These are phyloP conservation scores for Athetis lepigone DNA, from an alignment of 2,888 invertebrate species.

Conservation along the genomic window DNA sequence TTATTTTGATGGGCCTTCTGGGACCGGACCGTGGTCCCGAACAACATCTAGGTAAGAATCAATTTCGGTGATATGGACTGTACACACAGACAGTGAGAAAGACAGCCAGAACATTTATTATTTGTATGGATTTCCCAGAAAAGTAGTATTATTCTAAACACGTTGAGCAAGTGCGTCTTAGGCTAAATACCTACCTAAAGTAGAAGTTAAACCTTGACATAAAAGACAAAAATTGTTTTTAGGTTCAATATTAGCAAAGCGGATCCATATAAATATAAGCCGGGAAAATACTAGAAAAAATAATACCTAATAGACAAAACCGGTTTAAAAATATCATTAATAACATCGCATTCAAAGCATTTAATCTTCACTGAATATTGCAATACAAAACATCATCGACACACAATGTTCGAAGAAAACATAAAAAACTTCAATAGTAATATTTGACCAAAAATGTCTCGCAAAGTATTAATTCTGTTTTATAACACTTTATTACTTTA, in stretches of 20 bases:
- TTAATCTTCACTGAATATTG: conserved; percentile 9
- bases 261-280: conserved; percentile 34
- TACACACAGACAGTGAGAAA: too few relatives aligned
- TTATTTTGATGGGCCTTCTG: too few relatives aligned
- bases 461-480: conserved; percentile 22
- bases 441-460: conserved; percentile 2
- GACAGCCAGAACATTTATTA: too few relatives aligned
- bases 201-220: background rate
- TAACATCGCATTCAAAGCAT: conserved; percentile 3
- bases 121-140: too few relatives aligned
- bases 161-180: too few relatives aligned
- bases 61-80: too few relatives aligned
- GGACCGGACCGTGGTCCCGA: too few relatives aligned
- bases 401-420: background rate
- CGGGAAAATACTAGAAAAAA: conserved; percentile 19
- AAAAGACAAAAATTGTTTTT: conserved; percentile 14
- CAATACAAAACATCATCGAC: conserved; percentile 9
- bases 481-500: conserved; percentile 41
- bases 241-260: conserved; percentile 20
- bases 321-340: conserved; percentile 38
- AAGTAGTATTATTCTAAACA: too few relatives aligned
- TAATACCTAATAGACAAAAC: conserved; percentile 19
- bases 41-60: too few relatives aligned
- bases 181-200: background rate
- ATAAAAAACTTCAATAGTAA: background rate